Conservation (phyloP, 2,113 vertebrate genomes). For the Apistogramma diplotaenia region DNA sequence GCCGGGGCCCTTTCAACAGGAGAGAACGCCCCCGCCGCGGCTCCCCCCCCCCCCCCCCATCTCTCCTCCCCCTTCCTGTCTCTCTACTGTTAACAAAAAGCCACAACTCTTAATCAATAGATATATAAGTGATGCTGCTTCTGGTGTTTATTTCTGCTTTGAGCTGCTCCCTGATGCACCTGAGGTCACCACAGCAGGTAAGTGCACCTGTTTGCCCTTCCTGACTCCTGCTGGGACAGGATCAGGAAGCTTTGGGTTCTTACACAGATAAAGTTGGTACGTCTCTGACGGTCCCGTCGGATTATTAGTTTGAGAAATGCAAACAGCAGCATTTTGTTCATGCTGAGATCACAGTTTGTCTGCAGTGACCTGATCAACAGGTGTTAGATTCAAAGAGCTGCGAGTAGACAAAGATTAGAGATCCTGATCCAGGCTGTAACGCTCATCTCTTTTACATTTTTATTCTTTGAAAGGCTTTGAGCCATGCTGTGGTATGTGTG, state of each 20-base stretch:
- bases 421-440: background rate
- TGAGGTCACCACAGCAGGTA: background rate
- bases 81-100: too few relatives aligned
- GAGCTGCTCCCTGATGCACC: background rate
- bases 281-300: too few relatives aligned
- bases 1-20: too few relatives aligned
- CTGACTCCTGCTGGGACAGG: background rate
- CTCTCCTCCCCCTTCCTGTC: too few relatives aligned
- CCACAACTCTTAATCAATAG: background rate
- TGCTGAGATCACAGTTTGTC: background rate
- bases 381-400: background rate
- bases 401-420: background rate
- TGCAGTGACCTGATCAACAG: background rate
- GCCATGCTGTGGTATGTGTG: background rate
- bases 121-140: background rate
- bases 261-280: too few relatives aligned
- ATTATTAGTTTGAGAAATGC: background rate
- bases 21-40: too few relatives aligned
- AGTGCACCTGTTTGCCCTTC: background rate
- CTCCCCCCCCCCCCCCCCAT: too few relatives aligned
- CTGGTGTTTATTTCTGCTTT: background rate
- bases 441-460: background rate
- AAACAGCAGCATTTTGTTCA: background rate
- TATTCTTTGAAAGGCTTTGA: background rate
- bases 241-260: background rate